Evolutionary conservation across 2,888 invertebrate genomes (phyloP).

Genomic region (Pammene aurita): DNA sequence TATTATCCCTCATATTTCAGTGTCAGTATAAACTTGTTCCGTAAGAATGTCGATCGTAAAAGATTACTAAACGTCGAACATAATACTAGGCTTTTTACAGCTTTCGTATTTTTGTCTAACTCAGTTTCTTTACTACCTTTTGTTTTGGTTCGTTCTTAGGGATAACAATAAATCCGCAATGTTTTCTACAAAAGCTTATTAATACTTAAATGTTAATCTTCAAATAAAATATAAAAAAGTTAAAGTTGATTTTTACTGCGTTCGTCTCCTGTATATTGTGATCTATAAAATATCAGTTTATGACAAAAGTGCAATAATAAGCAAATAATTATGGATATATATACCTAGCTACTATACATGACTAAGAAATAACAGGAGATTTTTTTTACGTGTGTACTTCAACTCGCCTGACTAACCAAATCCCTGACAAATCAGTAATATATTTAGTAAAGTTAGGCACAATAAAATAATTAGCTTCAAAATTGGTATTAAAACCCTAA

Average conservation of each 20-base stretch:
- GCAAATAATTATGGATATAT: no score
- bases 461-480: neutral
- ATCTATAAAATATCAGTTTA: no score
- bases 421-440: no score
- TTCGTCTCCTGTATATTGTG: neutral
- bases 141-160: constrained; percentile 16
- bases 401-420: no score
- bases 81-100: constrained; percentile 33
- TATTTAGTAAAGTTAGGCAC: no score
- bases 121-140: constrained; percentile 34
- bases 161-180: constrained; percentile 15
- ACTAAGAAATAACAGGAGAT: no score
- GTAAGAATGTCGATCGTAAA: constrained; percentile 38
- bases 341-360: no score
- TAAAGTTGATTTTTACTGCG: neutral
- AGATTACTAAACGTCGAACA: constrained; percentile 34
- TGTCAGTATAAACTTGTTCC: constrained; percentile 37
- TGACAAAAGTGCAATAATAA: no score
- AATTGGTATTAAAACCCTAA: neutral
- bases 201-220: neutral
- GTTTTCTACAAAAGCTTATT: constrained; percentile 17
- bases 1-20: constrained; percentile 34
- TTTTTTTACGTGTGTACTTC: no score
- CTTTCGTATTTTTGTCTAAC: constrained; percentile 32
- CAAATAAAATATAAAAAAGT: neutral